phyloP scores from a whole-genome alignment of 2,888 invertebrate species.

The Aquatica leii region DNA sequence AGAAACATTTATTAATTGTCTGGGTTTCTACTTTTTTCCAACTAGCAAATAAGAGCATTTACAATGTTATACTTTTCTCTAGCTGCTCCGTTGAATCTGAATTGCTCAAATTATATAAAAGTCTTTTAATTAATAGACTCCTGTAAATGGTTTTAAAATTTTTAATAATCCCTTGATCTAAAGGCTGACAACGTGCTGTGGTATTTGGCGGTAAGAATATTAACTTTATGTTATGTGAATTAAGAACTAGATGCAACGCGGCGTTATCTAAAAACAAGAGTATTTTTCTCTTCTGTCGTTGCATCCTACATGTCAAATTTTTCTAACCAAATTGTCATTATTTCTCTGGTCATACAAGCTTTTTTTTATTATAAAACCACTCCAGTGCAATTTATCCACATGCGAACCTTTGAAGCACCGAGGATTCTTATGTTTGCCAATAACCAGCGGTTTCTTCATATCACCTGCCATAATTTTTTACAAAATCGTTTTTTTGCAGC shows the following conservation, averaged over 20 bases:
- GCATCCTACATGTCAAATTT: slow-evolving; percentile 25
- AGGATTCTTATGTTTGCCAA: slow-evolving; percentile 38
- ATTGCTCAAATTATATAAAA: background rate
- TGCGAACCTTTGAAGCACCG: slow-evolving; percentile 15
- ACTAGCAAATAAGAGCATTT: background rate
- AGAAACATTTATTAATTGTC: background rate
- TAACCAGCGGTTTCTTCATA: slow-evolving; percentile 39
- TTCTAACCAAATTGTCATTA: slow-evolving; percentile 35
- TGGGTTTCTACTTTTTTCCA: background rate
- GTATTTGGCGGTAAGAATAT: slow-evolving; percentile 33
- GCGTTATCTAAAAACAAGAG: slow-evolving; percentile 32
- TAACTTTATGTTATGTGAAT: slow-evolving; percentile 24
- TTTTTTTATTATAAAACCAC: slow-evolving; percentile 29
- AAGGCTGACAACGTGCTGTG: slow-evolving; percentile 28
- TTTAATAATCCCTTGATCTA: slow-evolving; percentile 29
- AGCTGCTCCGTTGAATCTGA: background rate
- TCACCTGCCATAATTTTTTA: slow-evolving; percentile 41
- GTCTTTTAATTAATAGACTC: slow-evolving; percentile 4
- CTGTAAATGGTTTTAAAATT: slow-evolving; percentile 26
- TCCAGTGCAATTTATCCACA: slow-evolving; percentile 42
- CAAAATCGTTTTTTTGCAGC: slow-evolving; percentile 39
- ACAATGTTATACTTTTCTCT: too few relatives aligned
- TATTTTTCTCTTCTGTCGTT: slow-evolving; percentile 32
- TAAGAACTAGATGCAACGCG: slow-evolving; percentile 24
- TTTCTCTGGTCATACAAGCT: slow-evolving; percentile 13